Conservation (phyloP, 2,888 invertebrate genomes). For the Drepanosiphum platanoidis region DNA sequence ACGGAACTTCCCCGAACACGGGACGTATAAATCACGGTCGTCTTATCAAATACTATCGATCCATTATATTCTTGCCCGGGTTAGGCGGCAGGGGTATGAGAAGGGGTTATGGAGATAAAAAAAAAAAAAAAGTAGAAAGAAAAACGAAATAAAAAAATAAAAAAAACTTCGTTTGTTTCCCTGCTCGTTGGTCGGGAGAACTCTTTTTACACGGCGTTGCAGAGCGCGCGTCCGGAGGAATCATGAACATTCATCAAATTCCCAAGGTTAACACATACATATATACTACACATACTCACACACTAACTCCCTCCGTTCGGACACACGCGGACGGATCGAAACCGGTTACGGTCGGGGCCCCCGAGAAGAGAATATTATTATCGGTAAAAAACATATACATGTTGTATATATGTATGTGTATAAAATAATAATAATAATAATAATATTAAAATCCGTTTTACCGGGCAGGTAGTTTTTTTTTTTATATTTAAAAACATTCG, state of each 20-base stretch:
- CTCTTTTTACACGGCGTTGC: conserved; percentile 32
- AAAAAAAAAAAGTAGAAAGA: not conserved
- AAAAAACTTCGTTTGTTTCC: conserved; percentile 35
- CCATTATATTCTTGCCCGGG: not conserved
- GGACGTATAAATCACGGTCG: conserved; percentile 18
- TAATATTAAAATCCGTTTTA: conserved; percentile 42
- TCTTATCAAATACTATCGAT: conserved; percentile 12
- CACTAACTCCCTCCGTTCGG: conserved; percentile 43
- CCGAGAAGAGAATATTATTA: conserved; percentile 57
- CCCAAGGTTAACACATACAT: conserved; percentile 52
- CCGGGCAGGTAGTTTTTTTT: conserved; percentile 27
- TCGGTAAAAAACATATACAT: conserved; percentile 22
- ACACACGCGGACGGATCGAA: conserved; percentile 52
- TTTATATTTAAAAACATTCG: conserved; percentile 1
- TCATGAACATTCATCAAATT: conserved; percentile 62
- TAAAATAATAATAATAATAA: conserved; percentile 29
- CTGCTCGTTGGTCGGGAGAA: conserved; percentile 33
- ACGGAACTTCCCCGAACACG: conserved; percentile 13
- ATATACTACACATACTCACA: not conserved
- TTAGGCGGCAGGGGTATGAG: not conserved
- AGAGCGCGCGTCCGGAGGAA: conserved; percentile 47
- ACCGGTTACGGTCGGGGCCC: conserved; percentile 59
- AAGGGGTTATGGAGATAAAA: conserved; percentile 11
- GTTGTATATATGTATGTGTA: not conserved
- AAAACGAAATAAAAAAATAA: conserved; percentile 5